These are phyloP conservation scores for Leptosomus discolor DNA, from an alignment of 2,113 vertebrate genomes.

Conservation along the genomic window DNA sequence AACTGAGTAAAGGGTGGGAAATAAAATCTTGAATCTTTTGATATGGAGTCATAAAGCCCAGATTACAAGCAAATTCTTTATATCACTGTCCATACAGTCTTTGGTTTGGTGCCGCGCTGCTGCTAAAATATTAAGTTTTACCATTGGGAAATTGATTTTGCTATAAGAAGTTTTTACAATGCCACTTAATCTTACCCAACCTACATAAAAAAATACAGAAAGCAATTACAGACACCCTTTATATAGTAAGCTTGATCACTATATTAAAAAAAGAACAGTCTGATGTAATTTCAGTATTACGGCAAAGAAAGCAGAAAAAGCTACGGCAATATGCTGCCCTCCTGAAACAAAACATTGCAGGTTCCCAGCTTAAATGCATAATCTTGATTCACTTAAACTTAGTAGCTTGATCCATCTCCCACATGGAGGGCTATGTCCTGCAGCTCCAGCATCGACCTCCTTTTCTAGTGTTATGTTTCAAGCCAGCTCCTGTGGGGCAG, in stretches of 20 bases:
- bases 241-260: slow-evolving; percentile 66
- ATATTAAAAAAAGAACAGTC: slow-evolving; percentile 64
- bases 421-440: background rate
- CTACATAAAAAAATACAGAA: slow-evolving; percentile 54
- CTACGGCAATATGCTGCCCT: slow-evolving; percentile 14
- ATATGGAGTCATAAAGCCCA: background rate
- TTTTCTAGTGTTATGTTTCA: slow-evolving; percentile 39
- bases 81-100: background rate
- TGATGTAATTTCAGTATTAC: slow-evolving; percentile 56
- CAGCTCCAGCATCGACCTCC: slow-evolving; percentile 28
- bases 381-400: slow-evolving; percentile 48
- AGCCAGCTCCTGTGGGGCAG: background rate
- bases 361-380: slow-evolving; percentile 32
- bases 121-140: slow-evolving; percentile 65
- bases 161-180: slow-evolving; percentile 64
- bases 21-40: slow-evolving; percentile 4
- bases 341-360: slow-evolving; percentile 24
- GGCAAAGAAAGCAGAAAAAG: slow-evolving; percentile 43
- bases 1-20: background rate
- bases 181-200: slow-evolving; percentile 67
- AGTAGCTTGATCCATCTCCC: slow-evolving; percentile 25
- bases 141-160: slow-evolving; percentile 69
- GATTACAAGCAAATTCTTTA: background rate
- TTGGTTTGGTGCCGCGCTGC: slow-evolving; percentile 16
- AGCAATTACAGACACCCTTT: slow-evolving; percentile 54